Percentiles rank a stretch among this genome's conserved stretches.
These are phyloP conservation scores for Amiota minor DNA, from an alignment of 2,888 invertebrate species.

Conservation along the genomic window DNA sequence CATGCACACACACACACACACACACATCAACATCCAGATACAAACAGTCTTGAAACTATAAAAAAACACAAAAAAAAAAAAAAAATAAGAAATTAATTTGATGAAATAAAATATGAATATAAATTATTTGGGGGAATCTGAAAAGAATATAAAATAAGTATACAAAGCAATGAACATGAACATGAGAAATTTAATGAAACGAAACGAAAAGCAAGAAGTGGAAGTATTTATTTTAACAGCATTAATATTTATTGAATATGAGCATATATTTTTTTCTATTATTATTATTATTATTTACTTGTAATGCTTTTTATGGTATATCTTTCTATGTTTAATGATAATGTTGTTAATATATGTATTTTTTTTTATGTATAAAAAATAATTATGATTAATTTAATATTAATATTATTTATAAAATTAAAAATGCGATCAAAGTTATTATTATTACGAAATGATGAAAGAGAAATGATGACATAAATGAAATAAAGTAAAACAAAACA, in stretches of 20 bases:
- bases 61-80: no score
- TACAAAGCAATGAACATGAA: no score
- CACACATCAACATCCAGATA: no score
- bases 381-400: slow-evolving; percentile 33
- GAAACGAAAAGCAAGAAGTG: neutral
- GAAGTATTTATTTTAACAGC: slow-evolving; percentile 45
- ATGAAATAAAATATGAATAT: no score
- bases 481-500: slow-evolving; percentile 36
- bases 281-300: slow-evolving; percentile 43
- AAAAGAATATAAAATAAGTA: no score
- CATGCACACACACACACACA: no score
- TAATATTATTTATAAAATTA: neutral
- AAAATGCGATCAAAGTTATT: slow-evolving; percentile 28
- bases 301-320: slow-evolving; percentile 29
- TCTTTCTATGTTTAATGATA: slow-evolving; percentile 51
- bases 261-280: slow-evolving; percentile 33
- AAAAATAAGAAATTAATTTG: no score
- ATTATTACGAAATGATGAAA: slow-evolving; percentile 18
- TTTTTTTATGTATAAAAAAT: slow-evolving; percentile 55
- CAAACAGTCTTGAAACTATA: no score
- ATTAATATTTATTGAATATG: slow-evolving; percentile 46
- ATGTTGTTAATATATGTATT: slow-evolving; percentile 56
- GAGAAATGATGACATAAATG: slow-evolving; percentile 31
- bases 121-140: no score
- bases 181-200: no score